These are phyloP conservation scores for Toxotes lorentzi DNA, from an alignment of 2,797 vertebrate species.

Conservation along the genomic window DNA sequence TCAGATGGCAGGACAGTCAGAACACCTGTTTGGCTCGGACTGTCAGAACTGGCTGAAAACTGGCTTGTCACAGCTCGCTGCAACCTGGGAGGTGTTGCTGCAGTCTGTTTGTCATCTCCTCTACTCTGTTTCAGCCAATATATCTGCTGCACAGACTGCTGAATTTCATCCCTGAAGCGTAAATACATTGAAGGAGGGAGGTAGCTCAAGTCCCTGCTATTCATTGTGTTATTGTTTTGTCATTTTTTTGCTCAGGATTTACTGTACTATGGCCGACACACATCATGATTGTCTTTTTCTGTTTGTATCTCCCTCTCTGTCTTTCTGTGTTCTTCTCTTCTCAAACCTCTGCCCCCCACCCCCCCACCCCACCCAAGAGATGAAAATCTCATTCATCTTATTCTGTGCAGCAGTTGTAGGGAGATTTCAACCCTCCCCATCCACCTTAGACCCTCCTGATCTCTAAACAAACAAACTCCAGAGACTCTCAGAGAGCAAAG, in stretches of 20 bases:
- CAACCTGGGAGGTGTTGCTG: constrained; percentile 34
- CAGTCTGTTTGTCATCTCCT: constrained; percentile 57
- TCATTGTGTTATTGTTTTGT: constrained; percentile 32
- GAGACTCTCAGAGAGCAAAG: constrained; percentile 17
- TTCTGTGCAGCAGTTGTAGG: constrained; percentile 52
- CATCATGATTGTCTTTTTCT: constrained; percentile 19
- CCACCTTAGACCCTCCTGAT: constrained; percentile 31
- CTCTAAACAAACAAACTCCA: constrained; percentile 27
- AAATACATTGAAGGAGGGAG: constrained; percentile 54
- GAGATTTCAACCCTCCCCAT: constrained; percentile 46
- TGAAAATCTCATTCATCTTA: constrained; percentile 64
- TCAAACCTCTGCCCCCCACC: not conserved
- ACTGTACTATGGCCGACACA: constrained; percentile 40
- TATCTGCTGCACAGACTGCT: constrained; percentile 55
- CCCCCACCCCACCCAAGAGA: constrained; percentile 33
- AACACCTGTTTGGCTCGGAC: constrained; percentile 47
- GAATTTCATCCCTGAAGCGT: constrained; percentile 53
- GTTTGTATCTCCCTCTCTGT: constrained; percentile 23
- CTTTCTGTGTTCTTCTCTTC: constrained; percentile 21
- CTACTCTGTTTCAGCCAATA: constrained; percentile 56
- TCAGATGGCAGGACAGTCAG: constrained; percentile 17
- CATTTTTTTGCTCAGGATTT: constrained; percentile 46
- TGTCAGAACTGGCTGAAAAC: constrained; percentile 46
- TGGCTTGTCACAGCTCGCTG: constrained; percentile 40
- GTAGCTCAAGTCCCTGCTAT: constrained; percentile 31